Evolutionary conservation across 2,797 vertebrate genomes (phyloP).

Genomic region (Necrosyrtes monachus): DNA sequence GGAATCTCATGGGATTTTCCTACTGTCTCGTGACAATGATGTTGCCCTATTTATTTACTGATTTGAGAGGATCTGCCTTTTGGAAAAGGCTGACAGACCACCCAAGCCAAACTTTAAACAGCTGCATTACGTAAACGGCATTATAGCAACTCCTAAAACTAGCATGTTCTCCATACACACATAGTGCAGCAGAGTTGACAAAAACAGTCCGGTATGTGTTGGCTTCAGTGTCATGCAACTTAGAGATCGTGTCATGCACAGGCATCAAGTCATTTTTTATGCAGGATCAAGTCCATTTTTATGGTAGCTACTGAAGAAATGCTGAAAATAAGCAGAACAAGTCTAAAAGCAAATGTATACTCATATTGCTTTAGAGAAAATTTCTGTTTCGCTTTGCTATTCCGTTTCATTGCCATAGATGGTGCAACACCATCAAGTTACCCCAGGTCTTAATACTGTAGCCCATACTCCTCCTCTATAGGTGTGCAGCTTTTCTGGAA

Average conservation of each 20-base stretch:
- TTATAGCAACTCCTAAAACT: not conserved
- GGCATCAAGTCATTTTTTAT: not conserved
- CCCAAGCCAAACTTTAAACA: not conserved
- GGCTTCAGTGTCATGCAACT: not conserved
- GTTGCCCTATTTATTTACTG: not conserved
- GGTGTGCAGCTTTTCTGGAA: not conserved
- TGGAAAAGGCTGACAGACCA: not conserved
- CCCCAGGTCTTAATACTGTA: not conserved
- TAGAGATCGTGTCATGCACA: not conserved
- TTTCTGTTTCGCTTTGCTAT: not conserved
- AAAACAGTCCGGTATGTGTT: not conserved
- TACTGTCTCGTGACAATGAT: not conserved
- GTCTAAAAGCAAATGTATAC: not conserved
- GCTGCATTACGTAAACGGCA: not conserved
- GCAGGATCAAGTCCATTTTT: not conserved
- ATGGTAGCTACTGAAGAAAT: not conserved
- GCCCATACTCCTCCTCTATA: not conserved
- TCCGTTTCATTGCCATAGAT: not conserved
- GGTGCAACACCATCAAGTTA: not conserved
- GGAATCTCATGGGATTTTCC: not conserved
- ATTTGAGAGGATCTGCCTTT: not conserved
- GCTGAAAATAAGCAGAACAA: not conserved
- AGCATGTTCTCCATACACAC: not conserved
- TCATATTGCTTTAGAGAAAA: not conserved
- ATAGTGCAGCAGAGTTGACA: not conserved